A percentile compares a stretch with the other conserved stretches of the same genome.
Conservation (phyloP, 2,113 vertebrate genomes). For the Thinocorus orbignyianus region DNA sequence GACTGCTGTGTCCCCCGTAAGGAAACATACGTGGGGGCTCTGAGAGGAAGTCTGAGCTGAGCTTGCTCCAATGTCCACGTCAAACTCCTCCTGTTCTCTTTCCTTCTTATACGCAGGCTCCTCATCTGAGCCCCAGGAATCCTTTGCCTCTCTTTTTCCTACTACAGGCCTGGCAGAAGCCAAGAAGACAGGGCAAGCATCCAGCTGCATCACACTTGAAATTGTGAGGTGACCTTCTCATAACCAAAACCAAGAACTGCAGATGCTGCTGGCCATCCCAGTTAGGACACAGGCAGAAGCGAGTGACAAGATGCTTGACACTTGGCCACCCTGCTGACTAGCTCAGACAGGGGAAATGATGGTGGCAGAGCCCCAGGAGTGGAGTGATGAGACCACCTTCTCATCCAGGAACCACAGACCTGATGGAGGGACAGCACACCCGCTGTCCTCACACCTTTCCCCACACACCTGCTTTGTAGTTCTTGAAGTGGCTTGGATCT, state of each 20-base stretch:
- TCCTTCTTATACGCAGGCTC: not conserved
- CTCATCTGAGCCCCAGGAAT: not conserved
- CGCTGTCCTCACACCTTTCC: not conserved
- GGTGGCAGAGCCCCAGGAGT: not conserved
- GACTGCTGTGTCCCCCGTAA: accelerated
- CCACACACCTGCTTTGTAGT: not conserved
- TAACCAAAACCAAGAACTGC: not conserved
- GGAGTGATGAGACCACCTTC: not conserved
- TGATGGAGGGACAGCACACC: not conserved
- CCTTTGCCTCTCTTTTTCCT: not conserved
- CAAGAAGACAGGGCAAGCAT: not conserved
- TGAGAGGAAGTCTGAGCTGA: not conserved
- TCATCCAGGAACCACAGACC: not conserved
- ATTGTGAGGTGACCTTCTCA: not conserved
- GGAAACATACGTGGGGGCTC: not conserved
- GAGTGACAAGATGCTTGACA: not conserved
- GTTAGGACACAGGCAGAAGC: not conserved
- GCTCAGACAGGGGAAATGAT: not conserved
- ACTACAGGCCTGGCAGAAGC: not conserved
- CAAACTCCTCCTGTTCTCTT: not conserved
- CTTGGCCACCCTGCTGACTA: not conserved
- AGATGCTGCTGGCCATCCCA: not conserved
- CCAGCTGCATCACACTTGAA: not conserved
- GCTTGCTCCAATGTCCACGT: not conserved
- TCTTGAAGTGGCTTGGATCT: not conserved